These are phyloP conservation scores for Epistrophella euchroma DNA, from an alignment of 2,888 invertebrate genomes.

Conservation along the genomic window DNA sequence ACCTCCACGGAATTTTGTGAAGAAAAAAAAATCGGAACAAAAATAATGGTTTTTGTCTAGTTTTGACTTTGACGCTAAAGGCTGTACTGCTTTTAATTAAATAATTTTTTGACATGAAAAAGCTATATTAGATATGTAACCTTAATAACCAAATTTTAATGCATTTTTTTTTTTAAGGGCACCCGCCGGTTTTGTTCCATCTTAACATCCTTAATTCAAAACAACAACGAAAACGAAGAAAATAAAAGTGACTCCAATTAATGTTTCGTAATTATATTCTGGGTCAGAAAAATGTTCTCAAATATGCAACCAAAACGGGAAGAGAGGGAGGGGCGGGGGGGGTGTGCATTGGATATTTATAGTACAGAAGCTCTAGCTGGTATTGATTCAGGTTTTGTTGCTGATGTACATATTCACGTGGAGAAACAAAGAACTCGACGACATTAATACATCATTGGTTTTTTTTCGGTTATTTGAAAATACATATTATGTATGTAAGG, in stretches of 20 bases:
- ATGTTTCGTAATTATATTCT: conserved; percentile 14
- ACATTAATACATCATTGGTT: conserved; percentile 9
- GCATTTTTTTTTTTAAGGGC: too few species aligned
- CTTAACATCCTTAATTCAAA: neutral
- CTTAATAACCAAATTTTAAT: too few species aligned
- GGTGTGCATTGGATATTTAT: neutral
- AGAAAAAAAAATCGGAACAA: too few species aligned
- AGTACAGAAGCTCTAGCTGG: neutral
- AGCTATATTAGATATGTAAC: too few species aligned
- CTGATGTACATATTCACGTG: conserved; percentile 28
- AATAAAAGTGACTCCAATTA: neutral
- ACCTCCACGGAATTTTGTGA: too few species aligned
- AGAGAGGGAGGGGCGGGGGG: neutral
- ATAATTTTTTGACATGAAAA: too few species aligned
- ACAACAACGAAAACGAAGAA: neutral
- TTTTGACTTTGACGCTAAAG: too few species aligned
- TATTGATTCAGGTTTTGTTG: conserved; percentile 15
- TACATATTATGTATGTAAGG: too few species aligned
- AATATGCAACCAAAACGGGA: neutral
- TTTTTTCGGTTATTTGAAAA: neutral
- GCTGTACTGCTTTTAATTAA: too few species aligned
- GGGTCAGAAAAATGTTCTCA: conserved; percentile 1
- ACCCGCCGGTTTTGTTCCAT: neutral
- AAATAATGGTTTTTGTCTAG: too few species aligned
- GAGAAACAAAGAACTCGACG: neutral